Evolutionary conservation across 1,140 invertebrate species (phyloP), one percentile per base, ranked within the genome.

Genomic region (Drosophila sp.): DNA sequence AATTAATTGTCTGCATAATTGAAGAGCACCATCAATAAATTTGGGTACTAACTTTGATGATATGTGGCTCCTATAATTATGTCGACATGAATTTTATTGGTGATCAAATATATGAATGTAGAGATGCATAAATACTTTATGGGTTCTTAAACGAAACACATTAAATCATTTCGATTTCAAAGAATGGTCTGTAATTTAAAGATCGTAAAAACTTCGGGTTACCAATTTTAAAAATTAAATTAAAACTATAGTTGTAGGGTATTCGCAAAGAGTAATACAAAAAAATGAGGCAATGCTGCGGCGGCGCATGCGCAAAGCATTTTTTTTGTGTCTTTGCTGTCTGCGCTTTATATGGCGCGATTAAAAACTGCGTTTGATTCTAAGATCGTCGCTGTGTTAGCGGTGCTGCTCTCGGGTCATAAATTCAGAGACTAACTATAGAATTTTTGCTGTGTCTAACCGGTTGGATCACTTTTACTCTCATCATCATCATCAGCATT

Each of bases 391-490:
- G 64, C 64, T 72, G 44, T 67, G 64, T 68, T 57, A 72, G 38
- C 66, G 70, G 41, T 68, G 30, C 65, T 58, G 56, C 56, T 58
- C 56, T 62, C 40, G 78, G 72, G 56, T 80, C 83, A 83, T 87
- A 87, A 87, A 83, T 89, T 83, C 50, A 67, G 54, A 71, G 65
- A 67, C 71, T 87, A 89, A 89, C 84, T 89, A 87, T 87, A 87
- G 80, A 86, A 87, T 65, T 64, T 60, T 55, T 38, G 70, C 64
- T 11, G 63, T 64, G 44, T 41, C 38, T 67, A 73, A 86, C 83
- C 85, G 84, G 84, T 90, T 84, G 50, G 55, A 84, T 89, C 84
- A 89, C 84, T 89, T 89, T 89, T 89, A 89, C 84, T 89, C 84
- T 89, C 84, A 89, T 89, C 80, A 79, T 71, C 63, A 69, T 63